Evolutionary conservation across 2,113 vertebrate genomes (phyloP).

Genomic region (Andinoacara biseriatus): DNA sequence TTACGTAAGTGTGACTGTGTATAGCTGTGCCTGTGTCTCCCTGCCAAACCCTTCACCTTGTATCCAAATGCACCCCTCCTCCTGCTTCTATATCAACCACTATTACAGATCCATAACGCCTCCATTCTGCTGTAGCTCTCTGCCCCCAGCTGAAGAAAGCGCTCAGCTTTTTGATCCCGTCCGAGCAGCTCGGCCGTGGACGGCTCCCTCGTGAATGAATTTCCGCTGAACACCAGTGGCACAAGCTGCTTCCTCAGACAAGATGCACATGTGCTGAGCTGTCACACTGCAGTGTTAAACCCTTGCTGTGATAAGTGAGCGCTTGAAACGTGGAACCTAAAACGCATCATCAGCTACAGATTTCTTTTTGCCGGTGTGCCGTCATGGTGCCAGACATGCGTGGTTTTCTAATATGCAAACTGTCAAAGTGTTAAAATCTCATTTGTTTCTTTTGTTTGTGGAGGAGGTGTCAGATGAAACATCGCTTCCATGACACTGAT

Average conservation of each 20-base stretch:
- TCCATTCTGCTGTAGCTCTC: neutral
- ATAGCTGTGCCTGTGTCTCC: neutral
- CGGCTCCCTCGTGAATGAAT: neutral
- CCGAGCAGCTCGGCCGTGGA: neutral
- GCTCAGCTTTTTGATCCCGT: constrained; percentile 1
- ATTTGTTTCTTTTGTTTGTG: constrained; percentile 16
- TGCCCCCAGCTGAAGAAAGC: neutral
- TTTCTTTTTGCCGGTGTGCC: neutral
- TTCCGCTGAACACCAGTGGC: neutral
- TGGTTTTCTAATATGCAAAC: constrained; percentile 6
- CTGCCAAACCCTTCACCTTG: constrained; percentile 4
- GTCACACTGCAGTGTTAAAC: neutral
- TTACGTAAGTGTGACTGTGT: constrained; percentile 3
- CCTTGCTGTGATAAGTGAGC: neutral
- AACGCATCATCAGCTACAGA: constrained; percentile 1
- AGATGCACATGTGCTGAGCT: constrained; percentile 8
- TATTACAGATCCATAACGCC: constrained; percentile 2
- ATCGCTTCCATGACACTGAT: neutral
- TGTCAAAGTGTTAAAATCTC: constrained; percentile 17
- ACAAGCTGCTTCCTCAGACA: constrained; percentile 5
- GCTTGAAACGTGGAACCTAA: neutral
- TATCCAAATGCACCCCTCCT: neutral
- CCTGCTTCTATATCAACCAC: neutral
- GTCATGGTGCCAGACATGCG: neutral
- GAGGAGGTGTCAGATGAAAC: neutral